Evolutionary conservation across 1,140 invertebrate species (phyloP).

Genomic region (Saccostrea cuccullata): DNA sequence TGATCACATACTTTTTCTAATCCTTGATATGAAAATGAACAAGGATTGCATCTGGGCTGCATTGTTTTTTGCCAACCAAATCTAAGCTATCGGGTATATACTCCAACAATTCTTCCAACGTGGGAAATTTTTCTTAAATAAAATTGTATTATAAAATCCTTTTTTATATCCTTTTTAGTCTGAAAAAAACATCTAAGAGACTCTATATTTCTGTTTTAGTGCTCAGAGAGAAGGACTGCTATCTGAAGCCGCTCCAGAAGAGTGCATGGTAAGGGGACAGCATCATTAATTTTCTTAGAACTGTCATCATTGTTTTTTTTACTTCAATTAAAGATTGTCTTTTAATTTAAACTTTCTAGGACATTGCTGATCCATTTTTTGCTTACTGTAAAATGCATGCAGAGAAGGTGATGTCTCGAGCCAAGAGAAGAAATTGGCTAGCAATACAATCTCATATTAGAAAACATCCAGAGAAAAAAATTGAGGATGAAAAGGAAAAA

Average conservation of each 20-base stretch:
- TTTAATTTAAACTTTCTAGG: conserved; percentile 72
- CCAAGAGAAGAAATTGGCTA: conserved; percentile 89
- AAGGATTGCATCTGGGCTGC: too few relatives aligned
- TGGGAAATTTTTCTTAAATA: too few relatives aligned
- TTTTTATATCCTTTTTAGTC: too few relatives aligned
- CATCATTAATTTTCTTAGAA: not conserved
- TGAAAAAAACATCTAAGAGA: too few relatives aligned
- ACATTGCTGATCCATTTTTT: conserved; percentile 97
- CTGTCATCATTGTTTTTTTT: not conserved
- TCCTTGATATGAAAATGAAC: too few relatives aligned
- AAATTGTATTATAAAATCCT: too few relatives aligned
- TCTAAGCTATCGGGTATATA: too few relatives aligned
- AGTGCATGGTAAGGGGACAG: conserved; percentile 76
- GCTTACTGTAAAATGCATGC: conserved; percentile 93
- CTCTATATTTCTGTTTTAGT: conserved; percentile 80
- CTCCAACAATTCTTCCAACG: too few relatives aligned
- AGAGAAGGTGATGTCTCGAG: conserved; percentile 76
- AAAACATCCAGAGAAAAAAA: conserved; percentile 81
- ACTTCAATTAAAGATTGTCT: not conserved
- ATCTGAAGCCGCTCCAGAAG: conserved; percentile 94
- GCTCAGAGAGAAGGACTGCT: conserved; percentile 95
- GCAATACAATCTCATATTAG: conserved; percentile 90
- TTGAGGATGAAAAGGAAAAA: conserved; percentile 77
- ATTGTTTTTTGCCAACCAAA: too few relatives aligned
- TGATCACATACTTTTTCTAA: too few relatives aligned